These are phyloP conservation scores for Lepidiolamprologus cunningtoni DNA, from an alignment of 2,113 vertebrate genomes.

Conservation along the genomic window DNA sequence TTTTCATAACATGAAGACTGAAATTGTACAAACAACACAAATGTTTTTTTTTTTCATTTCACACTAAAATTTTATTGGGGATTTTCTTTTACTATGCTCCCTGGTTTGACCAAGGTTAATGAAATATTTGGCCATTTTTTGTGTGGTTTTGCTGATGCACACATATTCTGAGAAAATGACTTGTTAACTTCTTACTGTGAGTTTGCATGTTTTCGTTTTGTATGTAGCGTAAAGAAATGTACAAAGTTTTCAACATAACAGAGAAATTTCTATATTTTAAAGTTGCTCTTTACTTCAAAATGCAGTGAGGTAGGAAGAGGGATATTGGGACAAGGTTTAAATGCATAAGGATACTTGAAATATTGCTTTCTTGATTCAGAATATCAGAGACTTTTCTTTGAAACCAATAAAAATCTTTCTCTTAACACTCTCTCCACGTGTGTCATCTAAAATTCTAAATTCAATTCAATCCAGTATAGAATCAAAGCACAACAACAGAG, in stretches of 20 bases:
- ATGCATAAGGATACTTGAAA: neutral
- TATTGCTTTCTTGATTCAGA: neutral
- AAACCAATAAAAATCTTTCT: neutral
- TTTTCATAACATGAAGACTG: neutral
- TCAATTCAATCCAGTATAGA: neutral
- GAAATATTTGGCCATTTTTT: neutral
- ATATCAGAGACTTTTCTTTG: neutral
- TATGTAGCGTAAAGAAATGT: neutral
- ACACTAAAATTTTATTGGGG: neutral
- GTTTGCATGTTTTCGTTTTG: neutral
- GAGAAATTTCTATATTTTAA: neutral
- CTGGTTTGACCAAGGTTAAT: neutral
- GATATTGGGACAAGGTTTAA: neutral
- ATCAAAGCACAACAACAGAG: neutral
- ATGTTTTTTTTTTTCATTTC: neutral
- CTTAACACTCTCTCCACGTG: neutral
- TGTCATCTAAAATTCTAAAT: neutral
- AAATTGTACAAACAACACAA: neutral
- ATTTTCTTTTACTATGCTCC: neutral
- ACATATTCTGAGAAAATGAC: neutral
- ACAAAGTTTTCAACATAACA: neutral
- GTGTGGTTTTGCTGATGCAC: neutral
- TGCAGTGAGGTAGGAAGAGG: neutral
- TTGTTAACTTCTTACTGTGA: neutral
- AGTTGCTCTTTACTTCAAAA: neutral